These are phyloP conservation scores for Collichthys lucidus DNA, from an alignment of 2,113 vertebrate genomes.

Conservation along the genomic window DNA sequence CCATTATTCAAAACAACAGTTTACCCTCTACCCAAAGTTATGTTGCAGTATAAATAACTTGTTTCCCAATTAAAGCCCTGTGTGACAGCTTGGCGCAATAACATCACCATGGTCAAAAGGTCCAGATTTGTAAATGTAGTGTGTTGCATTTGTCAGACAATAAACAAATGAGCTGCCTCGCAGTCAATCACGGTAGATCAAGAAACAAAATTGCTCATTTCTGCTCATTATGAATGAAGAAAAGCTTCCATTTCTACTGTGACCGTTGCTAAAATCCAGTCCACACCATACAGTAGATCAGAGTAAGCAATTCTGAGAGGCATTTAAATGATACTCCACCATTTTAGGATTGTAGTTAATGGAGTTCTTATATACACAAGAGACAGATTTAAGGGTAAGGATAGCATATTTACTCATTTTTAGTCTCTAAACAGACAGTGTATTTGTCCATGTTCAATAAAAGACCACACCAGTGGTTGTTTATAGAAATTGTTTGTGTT, in stretches of 20 bases:
- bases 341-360: background rate
- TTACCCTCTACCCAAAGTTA: slow-evolving; percentile 36
- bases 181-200: background rate
- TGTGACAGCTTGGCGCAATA: slow-evolving; percentile 12
- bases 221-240: background rate
- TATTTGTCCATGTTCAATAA: background rate
- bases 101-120: slow-evolving; percentile 3
- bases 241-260: background rate
- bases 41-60: slow-evolving; percentile 16
- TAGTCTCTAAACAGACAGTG: background rate
- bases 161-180: background rate
- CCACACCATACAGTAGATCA: background rate
- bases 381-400: background rate
- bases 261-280: background rate
- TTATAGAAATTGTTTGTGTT: background rate
- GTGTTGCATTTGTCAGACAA: background rate
- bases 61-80: slow-evolving; percentile 4
- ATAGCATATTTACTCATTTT: slow-evolving; percentile 1
- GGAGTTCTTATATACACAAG: background rate
- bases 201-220: background rate
- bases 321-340: background rate
- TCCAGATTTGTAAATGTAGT: background rate
- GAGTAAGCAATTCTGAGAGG: background rate
- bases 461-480: background rate
- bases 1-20: slow-evolving; percentile 53